These are phyloP conservation scores for Neodiprion fabricii DNA, from an alignment of 1,140 invertebrate genomes.

Conservation along the genomic window DNA sequence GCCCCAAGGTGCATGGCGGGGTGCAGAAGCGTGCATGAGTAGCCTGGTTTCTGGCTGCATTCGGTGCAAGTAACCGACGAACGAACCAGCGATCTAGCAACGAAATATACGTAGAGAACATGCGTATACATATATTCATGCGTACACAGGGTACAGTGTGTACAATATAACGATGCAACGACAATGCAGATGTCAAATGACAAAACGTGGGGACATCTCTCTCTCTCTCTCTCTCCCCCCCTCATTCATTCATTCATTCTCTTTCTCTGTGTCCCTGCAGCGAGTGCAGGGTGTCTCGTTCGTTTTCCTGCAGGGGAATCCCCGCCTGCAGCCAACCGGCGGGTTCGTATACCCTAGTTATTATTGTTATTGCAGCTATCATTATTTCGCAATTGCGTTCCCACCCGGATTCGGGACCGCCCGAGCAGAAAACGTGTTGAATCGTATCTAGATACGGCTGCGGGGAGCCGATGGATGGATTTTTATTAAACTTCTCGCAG, in stretches of 20 bases:
- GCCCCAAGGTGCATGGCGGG: slow-evolving; percentile 37
- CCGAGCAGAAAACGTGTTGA: background rate
- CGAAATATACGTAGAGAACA: too few species aligned
- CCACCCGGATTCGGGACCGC: background rate
- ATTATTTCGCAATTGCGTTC: background rate
- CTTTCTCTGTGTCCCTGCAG: background rate
- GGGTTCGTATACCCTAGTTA: background rate
- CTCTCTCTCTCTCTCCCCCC: slow-evolving; percentile 14
- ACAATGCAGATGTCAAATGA: slow-evolving; percentile 5
- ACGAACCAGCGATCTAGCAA: too few species aligned
- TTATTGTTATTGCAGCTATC: background rate
- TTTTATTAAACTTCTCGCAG: background rate
- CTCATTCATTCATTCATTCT: background rate
- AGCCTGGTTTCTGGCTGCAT: too few species aligned
- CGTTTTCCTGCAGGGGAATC: background rate
- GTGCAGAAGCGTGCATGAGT: too few species aligned
- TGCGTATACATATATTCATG: background rate
- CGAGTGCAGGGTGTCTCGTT: background rate
- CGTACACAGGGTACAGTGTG: background rate
- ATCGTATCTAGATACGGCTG: background rate
- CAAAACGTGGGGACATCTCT: slow-evolving; percentile 14
- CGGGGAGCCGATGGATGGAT: background rate
- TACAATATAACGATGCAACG: too few species aligned
- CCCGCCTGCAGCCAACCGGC: background rate
- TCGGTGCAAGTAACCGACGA: too few species aligned